Evolutionary conservation across 2,113 vertebrate species (phyloP).

Genomic region (Hassar affinis): DNA sequence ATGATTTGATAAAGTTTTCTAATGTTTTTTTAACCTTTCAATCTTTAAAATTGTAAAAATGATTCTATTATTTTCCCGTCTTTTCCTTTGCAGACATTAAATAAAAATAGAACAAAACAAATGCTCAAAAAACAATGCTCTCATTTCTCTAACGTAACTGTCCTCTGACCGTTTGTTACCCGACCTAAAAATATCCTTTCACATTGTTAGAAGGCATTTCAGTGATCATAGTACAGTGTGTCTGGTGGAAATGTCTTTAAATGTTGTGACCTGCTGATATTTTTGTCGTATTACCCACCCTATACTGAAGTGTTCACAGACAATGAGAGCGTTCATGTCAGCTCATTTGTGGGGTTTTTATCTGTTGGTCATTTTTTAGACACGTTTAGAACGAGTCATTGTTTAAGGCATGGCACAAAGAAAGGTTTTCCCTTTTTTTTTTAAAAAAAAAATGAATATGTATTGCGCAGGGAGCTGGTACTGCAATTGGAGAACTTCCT

Average conservation of each 20-base stretch:
- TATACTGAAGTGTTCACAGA: not conserved
- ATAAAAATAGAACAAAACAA: not conserved
- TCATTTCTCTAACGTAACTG: not conserved
- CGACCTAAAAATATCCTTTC: no score
- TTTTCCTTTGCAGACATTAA: not conserved
- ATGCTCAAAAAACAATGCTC: not conserved
- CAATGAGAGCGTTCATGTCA: not conserved
- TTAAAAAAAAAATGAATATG: slow-evolving; percentile 11
- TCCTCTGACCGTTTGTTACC: not conserved
- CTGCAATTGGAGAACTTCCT: slow-evolving; percentile 95
- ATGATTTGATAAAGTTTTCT: not conserved
- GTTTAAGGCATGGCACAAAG: not conserved
- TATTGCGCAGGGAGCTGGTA: slow-evolving; percentile 85
- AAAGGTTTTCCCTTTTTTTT: not conserved
- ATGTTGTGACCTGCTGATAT: not conserved
- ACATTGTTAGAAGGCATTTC: no score
- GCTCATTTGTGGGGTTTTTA: not conserved
- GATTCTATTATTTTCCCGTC: no score
- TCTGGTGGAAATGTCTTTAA: not conserved
- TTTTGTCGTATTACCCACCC: not conserved
- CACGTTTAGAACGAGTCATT: not conserved
- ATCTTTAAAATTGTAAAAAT: no score
- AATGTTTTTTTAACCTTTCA: not conserved
- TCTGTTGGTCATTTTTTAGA: not conserved
- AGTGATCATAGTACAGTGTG: no score